Evolutionary conservation across 2,888 invertebrate species (phyloP).

Genomic region (Dicranocentrus wangi): DNA sequence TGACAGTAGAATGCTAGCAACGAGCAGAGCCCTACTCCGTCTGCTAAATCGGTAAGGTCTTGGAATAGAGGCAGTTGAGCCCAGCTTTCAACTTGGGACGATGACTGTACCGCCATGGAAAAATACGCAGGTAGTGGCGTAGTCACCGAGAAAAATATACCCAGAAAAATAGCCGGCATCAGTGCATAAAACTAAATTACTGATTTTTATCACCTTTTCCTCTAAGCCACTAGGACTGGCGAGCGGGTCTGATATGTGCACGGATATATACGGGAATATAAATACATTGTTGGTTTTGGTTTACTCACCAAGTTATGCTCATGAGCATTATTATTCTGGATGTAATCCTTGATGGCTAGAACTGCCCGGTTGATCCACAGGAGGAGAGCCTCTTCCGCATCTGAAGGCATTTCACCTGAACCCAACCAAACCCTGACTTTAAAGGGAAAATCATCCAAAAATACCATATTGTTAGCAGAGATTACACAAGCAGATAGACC

Average conservation of each 20-base stretch:
- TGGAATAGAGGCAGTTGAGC: constrained; percentile 75
- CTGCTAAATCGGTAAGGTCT: constrained; percentile 90
- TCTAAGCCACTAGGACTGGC: not conserved
- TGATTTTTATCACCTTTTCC: constrained; percentile 38
- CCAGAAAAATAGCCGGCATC: not conserved
- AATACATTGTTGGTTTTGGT: too few relatives aligned
- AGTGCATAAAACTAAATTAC: constrained; percentile 42
- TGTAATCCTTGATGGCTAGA: constrained; percentile 81
- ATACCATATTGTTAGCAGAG: constrained; percentile 65
- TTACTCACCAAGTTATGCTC: constrained; percentile 72
- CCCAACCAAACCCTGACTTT: constrained; percentile 73
- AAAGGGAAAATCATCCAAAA: constrained; percentile 63
- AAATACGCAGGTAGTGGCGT: too few relatives aligned
- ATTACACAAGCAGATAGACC: constrained; percentile 52
- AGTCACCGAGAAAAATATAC: too few relatives aligned
- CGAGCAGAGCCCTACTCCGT: constrained; percentile 90
- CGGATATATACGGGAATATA: too few relatives aligned
- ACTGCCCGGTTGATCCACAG: constrained; percentile 93
- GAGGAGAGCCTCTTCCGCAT: constrained; percentile 88
- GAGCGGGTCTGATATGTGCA: constrained; percentile 15
- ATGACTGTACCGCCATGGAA: constrained; percentile 68
- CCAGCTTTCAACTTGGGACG: constrained; percentile 72
- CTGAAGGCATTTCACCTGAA: constrained; percentile 77
- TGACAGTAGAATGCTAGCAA: constrained; percentile 94
- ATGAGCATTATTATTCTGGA: constrained; percentile 74